Conservation (phyloP, 1,140 invertebrate genomes). For the Phenacoccus solenopsis region DNA sequence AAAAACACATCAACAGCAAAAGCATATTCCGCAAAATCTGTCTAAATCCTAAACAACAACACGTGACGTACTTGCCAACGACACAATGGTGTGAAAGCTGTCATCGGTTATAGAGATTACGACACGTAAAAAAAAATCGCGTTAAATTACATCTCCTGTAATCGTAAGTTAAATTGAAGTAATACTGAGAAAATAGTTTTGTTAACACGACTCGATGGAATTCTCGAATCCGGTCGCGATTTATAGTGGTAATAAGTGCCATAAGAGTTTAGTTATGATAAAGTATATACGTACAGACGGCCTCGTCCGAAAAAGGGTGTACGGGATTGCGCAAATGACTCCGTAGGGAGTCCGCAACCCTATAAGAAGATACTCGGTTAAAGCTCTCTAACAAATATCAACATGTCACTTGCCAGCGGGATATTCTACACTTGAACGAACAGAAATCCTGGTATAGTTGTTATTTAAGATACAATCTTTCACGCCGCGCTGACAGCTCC, state of each 20-base stretch:
- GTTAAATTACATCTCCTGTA: too few species aligned
- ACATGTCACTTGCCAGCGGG: neutral
- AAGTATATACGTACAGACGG: neutral
- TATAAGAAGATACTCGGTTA: neutral
- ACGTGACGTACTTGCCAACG: too few species aligned
- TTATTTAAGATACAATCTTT: neutral
- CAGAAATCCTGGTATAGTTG: neutral
- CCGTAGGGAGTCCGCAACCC: neutral
- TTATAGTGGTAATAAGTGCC: neutral
- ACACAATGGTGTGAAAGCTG: too few species aligned
- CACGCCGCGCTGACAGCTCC: neutral
- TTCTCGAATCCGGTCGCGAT: too few species aligned
- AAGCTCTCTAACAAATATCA: constrained; percentile 2
- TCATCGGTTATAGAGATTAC: too few species aligned
- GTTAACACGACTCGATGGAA: neutral
- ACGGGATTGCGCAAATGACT: neutral
- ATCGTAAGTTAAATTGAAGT: too few species aligned
- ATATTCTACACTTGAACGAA: neutral
- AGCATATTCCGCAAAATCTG: too few species aligned
- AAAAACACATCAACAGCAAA: too few species aligned
- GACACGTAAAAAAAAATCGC: too few species aligned
- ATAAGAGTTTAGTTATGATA: neutral
- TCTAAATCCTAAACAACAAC: too few species aligned
- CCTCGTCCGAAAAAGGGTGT: neutral
- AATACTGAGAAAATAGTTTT: neutral